Base-by-base conservation (phyloP, 2,888 invertebrate species). In the Spisula solida region DNA sequence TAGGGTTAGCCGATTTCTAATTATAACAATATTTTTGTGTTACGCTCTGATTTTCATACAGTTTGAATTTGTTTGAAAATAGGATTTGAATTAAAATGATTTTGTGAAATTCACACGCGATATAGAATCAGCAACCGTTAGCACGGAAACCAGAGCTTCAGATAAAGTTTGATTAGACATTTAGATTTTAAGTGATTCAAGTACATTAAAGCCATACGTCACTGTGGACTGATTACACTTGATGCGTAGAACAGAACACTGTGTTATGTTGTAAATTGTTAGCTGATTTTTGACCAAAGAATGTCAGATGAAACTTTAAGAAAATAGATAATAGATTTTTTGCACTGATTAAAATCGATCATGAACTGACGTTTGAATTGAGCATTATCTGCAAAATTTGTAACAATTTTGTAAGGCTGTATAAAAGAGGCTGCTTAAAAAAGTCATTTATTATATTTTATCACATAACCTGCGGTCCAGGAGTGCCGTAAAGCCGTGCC, bases 41-140 rank as follows among this genome's bases (percentile, higher is more conserved):
- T 75, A 31, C 31, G 75, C 75, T 75, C 75, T 75, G 18, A 18
- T 75, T 75, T 70, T 34, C 75, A 16, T 0, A 16, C 31, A 75
- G 8, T 75, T 75, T 31, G 18, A 75, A 75, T 31, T 34, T 34
- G 34, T 75, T 75, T 31, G 34, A 75, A 75, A 75, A 75, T 31
- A 16, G 16, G 34, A 18, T 31, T 75, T 34, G 34, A 75, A 75
- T 34, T 75, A 75, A 34, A 70, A 75, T 20, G 6, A 18, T 75
- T 60, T 75, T 34, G 75, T 14, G 31, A 75, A 75, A 75, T 75
- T 75, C 75, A 75, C 75, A 75, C 75, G 75, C 31, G 75, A 75
- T 75, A 75, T 75, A 34, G 16, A 29, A 75, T 75, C 31, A 34
- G 41, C 18, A 75, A 75, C 31, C 31, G 34, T 75, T 75, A 1